These are phyloP conservation scores for Crypturellus undulatus DNA, from an alignment of 2,113 vertebrate genomes.

Conservation along the genomic window DNA sequence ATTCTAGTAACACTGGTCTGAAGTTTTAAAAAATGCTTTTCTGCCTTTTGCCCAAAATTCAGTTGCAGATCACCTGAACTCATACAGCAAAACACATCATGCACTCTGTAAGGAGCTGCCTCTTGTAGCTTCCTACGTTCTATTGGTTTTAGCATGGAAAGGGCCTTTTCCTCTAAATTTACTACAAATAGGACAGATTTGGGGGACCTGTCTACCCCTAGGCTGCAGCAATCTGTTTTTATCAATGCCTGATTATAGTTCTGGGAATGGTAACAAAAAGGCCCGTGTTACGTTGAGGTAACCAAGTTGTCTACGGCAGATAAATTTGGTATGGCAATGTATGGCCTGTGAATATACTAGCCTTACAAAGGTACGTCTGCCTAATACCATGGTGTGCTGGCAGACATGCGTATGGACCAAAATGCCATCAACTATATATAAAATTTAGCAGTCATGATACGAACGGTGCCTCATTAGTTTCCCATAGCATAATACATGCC, in stretches of 20 bases:
- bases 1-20: background rate
- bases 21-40: background rate
- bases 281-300: background rate
- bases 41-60: background rate
- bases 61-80: background rate
- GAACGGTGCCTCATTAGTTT: background rate
- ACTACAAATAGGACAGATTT: background rate
- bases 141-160: background rate
- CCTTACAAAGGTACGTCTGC: background rate
- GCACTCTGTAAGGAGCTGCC: fast-evolving
- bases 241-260: background rate
- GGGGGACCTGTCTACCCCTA: background rate
- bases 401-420: background rate
- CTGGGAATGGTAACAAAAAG: background rate
- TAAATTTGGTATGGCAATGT: background rate
- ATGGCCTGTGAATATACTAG: background rate
- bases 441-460: background rate
- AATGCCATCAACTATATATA: background rate
- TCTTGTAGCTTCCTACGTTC: background rate
- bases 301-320: no score
- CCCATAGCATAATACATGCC: background rate
- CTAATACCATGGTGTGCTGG: background rate
- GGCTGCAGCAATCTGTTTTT: background rate
- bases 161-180: background rate
- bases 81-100: background rate